These are phyloP conservation scores for Drosophila infuscata DNA, from an alignment of 2,888 invertebrate species.

Conservation along the genomic window DNA sequence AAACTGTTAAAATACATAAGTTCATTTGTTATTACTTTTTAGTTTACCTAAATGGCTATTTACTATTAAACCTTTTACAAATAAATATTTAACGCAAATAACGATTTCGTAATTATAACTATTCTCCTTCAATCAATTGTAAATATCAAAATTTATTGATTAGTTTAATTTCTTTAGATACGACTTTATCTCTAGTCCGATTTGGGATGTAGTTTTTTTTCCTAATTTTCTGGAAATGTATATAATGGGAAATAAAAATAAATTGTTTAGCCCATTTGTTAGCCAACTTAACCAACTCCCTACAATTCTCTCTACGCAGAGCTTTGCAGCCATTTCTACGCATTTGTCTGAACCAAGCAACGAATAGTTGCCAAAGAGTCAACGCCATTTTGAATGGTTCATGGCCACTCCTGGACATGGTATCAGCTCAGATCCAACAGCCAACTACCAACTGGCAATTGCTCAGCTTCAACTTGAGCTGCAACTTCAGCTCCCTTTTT, in stretches of 20 bases:
- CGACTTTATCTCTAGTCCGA: background rate
- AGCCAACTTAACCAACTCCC: background rate
- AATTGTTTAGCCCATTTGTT: background rate
- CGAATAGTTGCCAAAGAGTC: constrained; percentile 25
- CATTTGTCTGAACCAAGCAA: constrained; percentile 22
- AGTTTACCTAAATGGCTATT: background rate
- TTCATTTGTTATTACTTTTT: background rate
- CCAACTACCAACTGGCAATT: constrained; percentile 26
- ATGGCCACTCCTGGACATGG: constrained; percentile 51
- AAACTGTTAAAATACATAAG: background rate
- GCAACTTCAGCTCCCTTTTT: constrained; percentile 42
- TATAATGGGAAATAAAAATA: background rate
- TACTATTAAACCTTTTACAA: background rate
- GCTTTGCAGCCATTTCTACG: constrained; percentile 6
- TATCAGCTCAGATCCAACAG: constrained; percentile 33
- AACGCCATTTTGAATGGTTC: constrained; percentile 66
- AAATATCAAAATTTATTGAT: background rate
- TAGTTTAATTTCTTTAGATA: background rate
- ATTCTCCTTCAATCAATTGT: too few species aligned
- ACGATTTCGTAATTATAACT: too few species aligned
- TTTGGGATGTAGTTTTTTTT: background rate
- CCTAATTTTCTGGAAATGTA: too few species aligned
- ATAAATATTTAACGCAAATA: too few species aligned
- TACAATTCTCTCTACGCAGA: background rate
- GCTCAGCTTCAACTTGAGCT: constrained; percentile 15